Conservation (phyloP, 2,113 vertebrate genomes). For the Gallinago media region DNA sequence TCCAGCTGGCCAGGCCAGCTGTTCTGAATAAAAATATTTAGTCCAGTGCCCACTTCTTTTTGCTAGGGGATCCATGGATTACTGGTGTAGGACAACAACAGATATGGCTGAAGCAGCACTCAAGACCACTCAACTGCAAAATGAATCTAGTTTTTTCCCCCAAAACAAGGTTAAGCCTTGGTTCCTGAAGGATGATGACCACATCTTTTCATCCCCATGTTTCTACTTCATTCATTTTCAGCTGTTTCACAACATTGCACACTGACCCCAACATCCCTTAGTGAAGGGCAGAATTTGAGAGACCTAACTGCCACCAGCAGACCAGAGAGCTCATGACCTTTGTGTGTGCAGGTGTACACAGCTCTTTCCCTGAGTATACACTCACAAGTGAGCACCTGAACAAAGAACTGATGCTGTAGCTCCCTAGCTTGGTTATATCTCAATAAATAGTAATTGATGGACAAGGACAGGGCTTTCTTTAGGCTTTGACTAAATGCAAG, state of each 20-base stretch:
- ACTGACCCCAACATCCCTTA: background rate
- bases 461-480: background rate
- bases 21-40: background rate
- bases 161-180: background rate
- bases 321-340: background rate
- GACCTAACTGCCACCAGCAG: background rate
- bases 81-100: background rate
- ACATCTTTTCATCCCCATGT: background rate
- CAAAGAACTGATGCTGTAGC: background rate
- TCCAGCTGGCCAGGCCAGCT: background rate
- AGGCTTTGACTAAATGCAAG: background rate
- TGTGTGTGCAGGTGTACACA: background rate
- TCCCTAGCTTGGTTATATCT: background rate
- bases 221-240: background rate
- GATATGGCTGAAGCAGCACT: background rate
- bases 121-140: background rate
- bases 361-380: background rate
- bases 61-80: background rate
- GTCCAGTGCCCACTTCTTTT: background rate
- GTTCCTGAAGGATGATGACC: background rate
- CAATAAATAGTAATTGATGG: rapidly evolving
- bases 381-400: background rate
- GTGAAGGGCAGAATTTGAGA: background rate
- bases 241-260: background rate
- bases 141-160: background rate